A percentile compares a stretch with the other conserved stretches of the same genome.
Evolutionary conservation across 2,888 invertebrate species (phyloP).

Genomic region (Shargacucullia verbasci): DNA sequence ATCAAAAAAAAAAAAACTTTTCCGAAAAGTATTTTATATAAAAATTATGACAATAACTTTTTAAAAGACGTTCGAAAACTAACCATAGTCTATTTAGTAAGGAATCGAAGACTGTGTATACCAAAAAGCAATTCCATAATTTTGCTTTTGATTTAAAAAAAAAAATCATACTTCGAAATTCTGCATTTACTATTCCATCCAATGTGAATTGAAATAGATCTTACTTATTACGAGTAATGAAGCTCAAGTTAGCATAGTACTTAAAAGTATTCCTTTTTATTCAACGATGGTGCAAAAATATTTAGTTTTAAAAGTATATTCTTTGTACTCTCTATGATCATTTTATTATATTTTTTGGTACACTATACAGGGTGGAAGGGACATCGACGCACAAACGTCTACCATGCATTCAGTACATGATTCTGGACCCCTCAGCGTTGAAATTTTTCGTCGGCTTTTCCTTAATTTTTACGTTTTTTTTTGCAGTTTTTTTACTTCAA

Average conservation of each 20-base stretch:
- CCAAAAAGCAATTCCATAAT: conserved; percentile 67
- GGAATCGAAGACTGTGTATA: conserved; percentile 69
- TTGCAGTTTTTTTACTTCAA: too few relatives aligned
- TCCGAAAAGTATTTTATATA: conserved; percentile 42
- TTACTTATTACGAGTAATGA: conserved; percentile 24
- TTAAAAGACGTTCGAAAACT: conserved; percentile 34
- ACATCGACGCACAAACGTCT: too few relatives aligned
- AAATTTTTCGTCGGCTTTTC: too few relatives aligned
- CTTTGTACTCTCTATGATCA: conserved; percentile 40
- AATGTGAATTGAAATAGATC: conserved; percentile 39
- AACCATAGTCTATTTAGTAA: conserved; percentile 58
- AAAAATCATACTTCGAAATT: conserved; percentile 34
- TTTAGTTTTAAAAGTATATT: conserved; percentile 49
- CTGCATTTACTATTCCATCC: conserved; percentile 57
- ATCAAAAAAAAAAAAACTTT: conserved; percentile 27
- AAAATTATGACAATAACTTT: conserved; percentile 54
- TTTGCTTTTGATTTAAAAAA: conserved; percentile 56
- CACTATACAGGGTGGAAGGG: too few relatives aligned
- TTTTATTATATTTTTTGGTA: conserved; percentile 36
- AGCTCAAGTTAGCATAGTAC: conserved; percentile 60
- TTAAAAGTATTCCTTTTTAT: conserved; percentile 52
- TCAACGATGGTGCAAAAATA: conserved; percentile 52
- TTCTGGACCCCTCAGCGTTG: too few relatives aligned
- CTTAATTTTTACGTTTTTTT: too few relatives aligned
- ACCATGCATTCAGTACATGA: too few relatives aligned